phyloP scores from a whole-genome alignment of 30 jellyfish, hydroid and myxozoan species.

The Chironex yamaguchii region DNA sequence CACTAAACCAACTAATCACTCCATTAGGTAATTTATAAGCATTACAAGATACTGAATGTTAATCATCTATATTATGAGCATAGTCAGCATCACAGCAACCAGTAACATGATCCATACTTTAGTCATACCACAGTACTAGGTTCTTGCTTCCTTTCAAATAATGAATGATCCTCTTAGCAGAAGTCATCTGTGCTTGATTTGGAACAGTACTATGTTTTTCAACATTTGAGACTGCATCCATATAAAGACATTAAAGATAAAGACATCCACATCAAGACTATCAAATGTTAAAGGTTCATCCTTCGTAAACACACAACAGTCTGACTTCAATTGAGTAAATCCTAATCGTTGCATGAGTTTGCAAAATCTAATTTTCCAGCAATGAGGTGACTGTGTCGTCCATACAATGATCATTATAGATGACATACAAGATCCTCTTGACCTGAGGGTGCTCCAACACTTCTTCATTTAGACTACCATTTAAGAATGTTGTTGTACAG shows the following conservation, averaged over 20 bases:
- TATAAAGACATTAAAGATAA: neutral
- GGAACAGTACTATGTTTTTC: conserved; percentile 1
- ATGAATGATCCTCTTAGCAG: conserved; percentile 33
- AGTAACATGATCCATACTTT: neutral
- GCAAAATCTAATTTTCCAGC: too few relatives aligned
- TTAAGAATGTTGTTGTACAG: conserved; percentile 4
- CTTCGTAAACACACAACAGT: conserved; percentile 4
- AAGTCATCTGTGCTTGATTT: neutral
- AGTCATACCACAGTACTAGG: neutral
- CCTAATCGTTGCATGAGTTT: neutral
- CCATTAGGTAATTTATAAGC: neutral
- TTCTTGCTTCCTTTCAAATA: conserved; percentile 30
- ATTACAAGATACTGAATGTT: neutral
- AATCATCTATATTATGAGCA: neutral
- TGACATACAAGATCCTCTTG: conserved; percentile 41
- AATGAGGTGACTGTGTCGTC: conserved; percentile 44
- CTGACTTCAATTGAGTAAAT: neutral
- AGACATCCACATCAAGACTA: conserved; percentile 13
- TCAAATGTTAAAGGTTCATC: neutral
- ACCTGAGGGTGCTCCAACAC: conserved; percentile 21
- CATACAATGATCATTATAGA: conserved; percentile 28
- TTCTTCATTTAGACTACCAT: conserved; percentile 25
- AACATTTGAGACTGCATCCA: conserved; percentile 19
- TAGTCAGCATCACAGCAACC: neutral
- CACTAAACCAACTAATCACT: neutral